Base-by-base conservation (phyloP, 2,888 invertebrate genomes). In the Patella ulyssiponensis region DNA sequence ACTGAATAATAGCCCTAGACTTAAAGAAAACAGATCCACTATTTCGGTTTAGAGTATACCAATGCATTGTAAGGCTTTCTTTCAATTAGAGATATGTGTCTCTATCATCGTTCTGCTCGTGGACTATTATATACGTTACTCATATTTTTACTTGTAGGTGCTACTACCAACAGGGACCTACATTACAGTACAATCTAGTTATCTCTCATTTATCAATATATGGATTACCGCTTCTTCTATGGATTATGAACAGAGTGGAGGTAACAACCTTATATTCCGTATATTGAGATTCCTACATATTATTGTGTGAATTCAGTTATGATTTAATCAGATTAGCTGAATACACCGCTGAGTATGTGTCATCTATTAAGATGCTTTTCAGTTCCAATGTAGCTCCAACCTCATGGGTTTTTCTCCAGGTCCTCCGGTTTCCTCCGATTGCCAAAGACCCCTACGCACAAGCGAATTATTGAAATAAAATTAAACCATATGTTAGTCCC, bases 161-260 rank as follows among this genome's bases (percentile, higher is more conserved):
- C 74, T 79, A 27, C 74, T 87, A 12, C 87, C 86, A 1, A 85
- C 87, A 11, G 87, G 86, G 17, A 85, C 85, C 64, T 76, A 84
- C 12, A 78, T 87, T 0, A 86, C 83, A 33, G 83, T 86, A 2
- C 80, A 84, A 72, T 81, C 84, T 23, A 86, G 85, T 54, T 82
- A 77, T 74, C 80, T 81, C 51, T 80, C 82, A 0, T 87, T 87
- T 73, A 83, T 87, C 23, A 87, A 87, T 75, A 82, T 87, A 52
- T 87, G 85, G 85, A 79, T 87, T n/a, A 83, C 77, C 71, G 85
- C 85, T 17, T 85, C 86, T 0, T 81, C 83, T 23, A 69, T 78
- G 2, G 87, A 87, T 74, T 81, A 80, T 71, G 56, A 76, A 20
- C 74, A 84, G 2, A 75, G 84, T 7, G 79, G 81, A 80, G 86